phyloP scores from a whole-genome alignment of 2,797 vertebrate genomes.

The Sylvia borin region DNA sequence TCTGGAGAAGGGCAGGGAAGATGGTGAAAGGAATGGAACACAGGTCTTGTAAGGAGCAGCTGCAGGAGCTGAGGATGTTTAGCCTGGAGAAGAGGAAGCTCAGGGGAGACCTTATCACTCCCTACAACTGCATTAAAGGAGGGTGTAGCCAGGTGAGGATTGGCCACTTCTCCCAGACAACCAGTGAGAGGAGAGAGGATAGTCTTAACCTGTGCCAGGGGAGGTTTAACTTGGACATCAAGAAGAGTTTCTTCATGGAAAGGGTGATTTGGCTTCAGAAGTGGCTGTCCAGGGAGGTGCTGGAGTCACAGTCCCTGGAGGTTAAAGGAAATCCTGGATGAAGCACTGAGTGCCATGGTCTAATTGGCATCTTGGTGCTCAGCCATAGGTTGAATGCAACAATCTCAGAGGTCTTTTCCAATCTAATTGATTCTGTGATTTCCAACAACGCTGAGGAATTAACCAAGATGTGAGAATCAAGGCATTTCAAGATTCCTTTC shows the following conservation, averaged over 20 bases:
- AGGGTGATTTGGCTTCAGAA: accelerated
- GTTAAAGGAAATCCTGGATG: neutral
- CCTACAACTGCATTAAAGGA: neutral
- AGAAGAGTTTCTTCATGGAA: neutral
- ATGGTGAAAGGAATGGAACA: neutral
- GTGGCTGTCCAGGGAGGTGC: neutral
- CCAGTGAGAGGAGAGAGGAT: neutral
- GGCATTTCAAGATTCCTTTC: neutral
- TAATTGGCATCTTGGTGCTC: neutral
- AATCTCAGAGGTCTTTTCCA: neutral
- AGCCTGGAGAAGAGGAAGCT: neutral
- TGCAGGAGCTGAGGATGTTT: neutral
- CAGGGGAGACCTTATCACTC: neutral
- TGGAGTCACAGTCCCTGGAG: neutral
- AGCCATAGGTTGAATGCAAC: too few species aligned
- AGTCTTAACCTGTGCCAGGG: neutral
- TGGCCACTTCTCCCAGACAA: neutral
- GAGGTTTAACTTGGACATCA: neutral
- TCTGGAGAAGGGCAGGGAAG: neutral
- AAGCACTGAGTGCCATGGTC: neutral
- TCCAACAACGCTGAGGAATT: neutral
- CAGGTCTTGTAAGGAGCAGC: neutral
- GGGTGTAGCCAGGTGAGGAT: neutral
- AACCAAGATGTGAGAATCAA: neutral
- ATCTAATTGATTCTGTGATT: neutral